Evolutionary conservation across 2,113 vertebrate genomes (phyloP), one percentile per base, ranked within the genome.

Genomic region (Silurus glanis): DNA sequence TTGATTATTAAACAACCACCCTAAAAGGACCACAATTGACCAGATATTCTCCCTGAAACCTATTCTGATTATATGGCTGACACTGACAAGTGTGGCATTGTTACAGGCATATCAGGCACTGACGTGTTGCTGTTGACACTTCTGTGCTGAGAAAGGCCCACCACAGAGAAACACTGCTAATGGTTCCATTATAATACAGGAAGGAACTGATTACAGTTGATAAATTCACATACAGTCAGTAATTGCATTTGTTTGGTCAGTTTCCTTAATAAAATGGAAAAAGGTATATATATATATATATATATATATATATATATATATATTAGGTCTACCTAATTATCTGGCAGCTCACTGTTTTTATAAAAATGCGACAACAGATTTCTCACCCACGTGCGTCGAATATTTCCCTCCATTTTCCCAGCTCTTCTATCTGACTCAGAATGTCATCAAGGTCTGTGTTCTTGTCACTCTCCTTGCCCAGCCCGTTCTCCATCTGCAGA

Each of bases 321-420:
- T 37, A 37, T 37, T 56, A 59, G 14, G 55, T 58, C 8, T 78
- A 56, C n/a, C 53, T 37, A 79, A 37, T 4, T 58, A 79, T 13
- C 53, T 79, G 16, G 14, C 49, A 79, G 75, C 25, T 56, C n/a
- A 58, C 13, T 17, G 19, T 51, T 12, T 75, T 75, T 51, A 23
- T n/a, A 51, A 75, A n/a, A 53, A 53, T 75, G 49, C 53, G 25
- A 59, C 55, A 56, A 59, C 13, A 74, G 71, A 25, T 23, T 21
- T 83, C 94, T 93, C 93, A 97, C 96, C 95, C 66, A 0, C 0
- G 90, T 69, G 84, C 91, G 69, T 92, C 89, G 59, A 96, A 96
- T n/a, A 96, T 95, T 64, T 93, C 89, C 83, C 93, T 95, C 96
- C 96, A 96, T 86, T 94, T 96, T 85, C 92, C 91, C 17, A 96